phyloP scores from a whole-genome alignment of 2,888 invertebrate species.

The Subacronicta megacephala region DNA sequence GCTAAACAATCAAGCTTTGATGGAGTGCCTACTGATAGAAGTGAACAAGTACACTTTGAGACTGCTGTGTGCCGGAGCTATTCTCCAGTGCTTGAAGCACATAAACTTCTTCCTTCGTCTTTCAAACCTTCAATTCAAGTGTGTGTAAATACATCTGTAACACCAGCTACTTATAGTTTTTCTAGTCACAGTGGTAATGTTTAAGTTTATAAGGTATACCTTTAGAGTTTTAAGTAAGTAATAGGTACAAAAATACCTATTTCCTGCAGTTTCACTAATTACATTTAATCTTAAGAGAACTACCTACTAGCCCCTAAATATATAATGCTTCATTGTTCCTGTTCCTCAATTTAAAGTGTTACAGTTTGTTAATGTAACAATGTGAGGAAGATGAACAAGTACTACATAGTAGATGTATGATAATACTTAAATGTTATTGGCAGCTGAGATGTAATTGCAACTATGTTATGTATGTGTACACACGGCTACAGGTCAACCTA shows the following conservation, averaged over 20 bases:
- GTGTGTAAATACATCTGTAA: slow-evolving; percentile 87
- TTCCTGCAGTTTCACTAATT: slow-evolving; percentile 82
- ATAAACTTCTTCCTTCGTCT: slow-evolving; percentile 86
- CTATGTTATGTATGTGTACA: neutral
- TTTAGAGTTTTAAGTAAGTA: slow-evolving; percentile 56
- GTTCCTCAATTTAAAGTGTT: neutral
- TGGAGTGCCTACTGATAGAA: slow-evolving; percentile 83
- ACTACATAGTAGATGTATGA: neutral
- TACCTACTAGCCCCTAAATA: neutral
- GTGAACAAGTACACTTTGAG: slow-evolving; percentile 86
- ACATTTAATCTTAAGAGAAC: slow-evolving; percentile 43
- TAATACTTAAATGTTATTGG: neutral
- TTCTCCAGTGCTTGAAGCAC: slow-evolving; percentile 86
- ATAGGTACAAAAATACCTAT: slow-evolving; percentile 56
- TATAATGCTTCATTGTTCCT: neutral
- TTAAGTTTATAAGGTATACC: slow-evolving; percentile 72
- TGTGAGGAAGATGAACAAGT: neutral
- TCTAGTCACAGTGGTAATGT: slow-evolving; percentile 89
- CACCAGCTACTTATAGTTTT: slow-evolving; percentile 88
- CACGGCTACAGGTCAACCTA: too few relatives aligned
- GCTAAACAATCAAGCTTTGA: slow-evolving; percentile 93
- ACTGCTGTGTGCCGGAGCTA: slow-evolving; percentile 81
- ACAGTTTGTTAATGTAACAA: neutral
- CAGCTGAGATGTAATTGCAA: slow-evolving; percentile 23
- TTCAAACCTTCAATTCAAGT: slow-evolving; percentile 88